Conservation (phyloP, 2,113 vertebrate genomes). For the Struthidea cinerea region DNA sequence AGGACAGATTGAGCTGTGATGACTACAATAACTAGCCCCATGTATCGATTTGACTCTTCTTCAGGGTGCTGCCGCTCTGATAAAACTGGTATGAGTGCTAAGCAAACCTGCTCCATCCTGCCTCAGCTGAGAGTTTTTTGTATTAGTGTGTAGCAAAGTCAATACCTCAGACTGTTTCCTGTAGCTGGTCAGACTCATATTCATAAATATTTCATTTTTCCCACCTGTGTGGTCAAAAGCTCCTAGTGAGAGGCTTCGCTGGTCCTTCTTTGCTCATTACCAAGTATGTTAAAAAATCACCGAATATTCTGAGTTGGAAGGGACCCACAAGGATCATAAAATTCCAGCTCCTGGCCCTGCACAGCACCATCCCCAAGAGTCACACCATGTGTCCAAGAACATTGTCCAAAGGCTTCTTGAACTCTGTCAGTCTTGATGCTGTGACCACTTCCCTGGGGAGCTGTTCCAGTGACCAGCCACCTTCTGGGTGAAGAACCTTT, state of each 20-base stretch:
- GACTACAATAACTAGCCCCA: background rate
- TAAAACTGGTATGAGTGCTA: background rate
- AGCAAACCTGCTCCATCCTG: background rate
- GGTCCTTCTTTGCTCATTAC: background rate
- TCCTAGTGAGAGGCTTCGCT: background rate
- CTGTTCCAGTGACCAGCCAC: background rate
- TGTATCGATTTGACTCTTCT: background rate
- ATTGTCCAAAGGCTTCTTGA: rapidly evolving
- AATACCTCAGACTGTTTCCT: background rate
- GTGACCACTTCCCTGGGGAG: background rate
- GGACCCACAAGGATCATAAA: background rate
- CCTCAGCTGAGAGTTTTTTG: background rate
- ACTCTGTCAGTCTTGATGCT: background rate
- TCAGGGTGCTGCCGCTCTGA: background rate
- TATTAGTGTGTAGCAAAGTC: background rate
- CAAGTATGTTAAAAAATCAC: background rate
- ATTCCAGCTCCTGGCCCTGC: background rate
- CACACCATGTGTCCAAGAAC: background rate
- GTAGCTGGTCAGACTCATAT: background rate
- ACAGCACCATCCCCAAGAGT: background rate
- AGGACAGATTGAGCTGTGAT: background rate
- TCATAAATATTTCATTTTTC: background rate
- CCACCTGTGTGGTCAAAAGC: background rate
- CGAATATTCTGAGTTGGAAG: background rate
- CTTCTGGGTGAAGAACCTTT: background rate